phyloP scores from a whole-genome alignment of 2,113 vertebrate species.

The Myanophis thanlyinensis region DNA sequence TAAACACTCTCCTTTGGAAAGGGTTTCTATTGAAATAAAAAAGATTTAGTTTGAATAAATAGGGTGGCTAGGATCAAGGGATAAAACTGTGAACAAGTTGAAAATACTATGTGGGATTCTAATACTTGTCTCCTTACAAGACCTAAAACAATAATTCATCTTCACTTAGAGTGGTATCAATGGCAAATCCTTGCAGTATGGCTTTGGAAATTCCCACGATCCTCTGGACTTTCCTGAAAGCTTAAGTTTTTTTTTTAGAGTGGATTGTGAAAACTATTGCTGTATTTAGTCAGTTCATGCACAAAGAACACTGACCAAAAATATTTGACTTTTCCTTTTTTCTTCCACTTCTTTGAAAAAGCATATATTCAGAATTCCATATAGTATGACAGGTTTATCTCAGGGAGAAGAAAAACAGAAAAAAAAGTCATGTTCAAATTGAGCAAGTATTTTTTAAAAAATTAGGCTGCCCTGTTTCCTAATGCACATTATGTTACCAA shows the following conservation, averaged over 20 bases:
- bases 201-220: neutral
- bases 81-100: neutral
- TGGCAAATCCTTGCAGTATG: neutral
- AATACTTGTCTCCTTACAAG: neutral
- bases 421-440: neutral
- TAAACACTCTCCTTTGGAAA: neutral
- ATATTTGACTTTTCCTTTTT: neutral
- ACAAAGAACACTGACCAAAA: neutral
- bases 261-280: neutral
- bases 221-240: neutral
- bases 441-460: neutral
- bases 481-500: neutral
- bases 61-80: neutral
- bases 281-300: neutral
- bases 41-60: neutral
- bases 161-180: neutral
- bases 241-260: neutral
- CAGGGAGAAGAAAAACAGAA: neutral
- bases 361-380: neutral
- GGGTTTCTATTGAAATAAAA: neutral
- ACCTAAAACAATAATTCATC: neutral
- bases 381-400: neutral
- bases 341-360: neutral
- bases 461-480: neutral
- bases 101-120: neutral